phyloP scores from a whole-genome alignment of 2,113 vertebrate species.

The Myiozetetes cayanensis region DNA sequence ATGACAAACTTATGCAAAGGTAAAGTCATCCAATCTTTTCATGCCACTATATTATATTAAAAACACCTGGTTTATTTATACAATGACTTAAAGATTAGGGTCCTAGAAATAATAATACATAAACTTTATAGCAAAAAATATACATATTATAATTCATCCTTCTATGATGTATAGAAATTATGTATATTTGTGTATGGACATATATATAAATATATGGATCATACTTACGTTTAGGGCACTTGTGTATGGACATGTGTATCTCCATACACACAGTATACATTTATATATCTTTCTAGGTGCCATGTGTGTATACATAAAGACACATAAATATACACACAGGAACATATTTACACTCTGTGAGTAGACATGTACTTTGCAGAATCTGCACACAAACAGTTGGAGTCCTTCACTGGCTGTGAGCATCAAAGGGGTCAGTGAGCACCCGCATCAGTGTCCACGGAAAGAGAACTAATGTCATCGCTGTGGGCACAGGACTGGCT shows the following conservation, averaged over 20 bases:
- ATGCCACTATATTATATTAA: conserved; percentile 74
- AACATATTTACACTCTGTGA: conserved; percentile 60
- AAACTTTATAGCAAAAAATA: conserved; percentile 83
- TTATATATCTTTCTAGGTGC: conserved; percentile 43
- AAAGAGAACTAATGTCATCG: conserved; percentile 80
- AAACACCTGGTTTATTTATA: conserved; percentile 83
- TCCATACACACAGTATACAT: conserved; percentile 11
- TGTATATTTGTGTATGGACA: conserved; percentile 54
- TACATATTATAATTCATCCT: conserved; percentile 79
- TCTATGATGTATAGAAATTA: conserved; percentile 76
- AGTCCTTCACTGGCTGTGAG: conserved; percentile 66
- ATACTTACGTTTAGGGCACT: conserved; percentile 55
- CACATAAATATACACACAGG: conserved; percentile 45
- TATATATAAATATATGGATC: conserved; percentile 68
- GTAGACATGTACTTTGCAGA: background rate
- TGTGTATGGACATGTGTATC: conserved; percentile 1
- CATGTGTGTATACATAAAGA: conserved; percentile 27
- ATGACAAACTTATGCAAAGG: conserved; percentile 3
- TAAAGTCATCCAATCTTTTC: conserved; percentile 53
- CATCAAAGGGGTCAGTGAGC: background rate
- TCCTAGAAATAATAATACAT: conserved; percentile 77
- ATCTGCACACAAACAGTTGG: conserved; percentile 33
- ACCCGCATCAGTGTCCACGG: conserved; percentile 28
- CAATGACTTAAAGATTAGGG: conserved; percentile 80
- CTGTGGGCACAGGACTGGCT: conserved; percentile 90